Conservation (phyloP, 2,797 vertebrate genomes). For the Pipistrellus nathusii region DNA sequence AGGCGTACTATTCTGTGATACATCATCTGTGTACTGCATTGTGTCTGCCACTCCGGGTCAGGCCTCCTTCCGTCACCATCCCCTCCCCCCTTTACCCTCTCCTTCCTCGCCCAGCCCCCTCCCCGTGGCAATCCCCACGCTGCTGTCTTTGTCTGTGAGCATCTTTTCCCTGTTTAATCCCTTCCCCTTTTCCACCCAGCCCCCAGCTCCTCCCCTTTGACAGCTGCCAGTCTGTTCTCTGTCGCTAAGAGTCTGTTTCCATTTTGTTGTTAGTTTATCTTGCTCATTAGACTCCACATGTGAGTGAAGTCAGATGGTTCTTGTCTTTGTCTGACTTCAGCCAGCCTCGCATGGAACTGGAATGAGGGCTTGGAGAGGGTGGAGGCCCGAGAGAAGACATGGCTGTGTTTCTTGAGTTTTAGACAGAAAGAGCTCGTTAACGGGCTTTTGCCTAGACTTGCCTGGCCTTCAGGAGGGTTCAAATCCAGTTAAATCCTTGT, state of each 20-base stretch:
- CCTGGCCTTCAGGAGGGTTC: slow-evolving; percentile 51
- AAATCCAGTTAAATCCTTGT: slow-evolving; percentile 61
- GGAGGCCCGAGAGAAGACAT: not conserved
- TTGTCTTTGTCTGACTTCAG: not conserved
- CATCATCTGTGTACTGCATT: not conserved
- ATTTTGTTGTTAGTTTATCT: not conserved
- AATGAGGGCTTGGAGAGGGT: not conserved
- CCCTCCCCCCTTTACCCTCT: not conserved
- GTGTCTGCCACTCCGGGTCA: too few relatives aligned
- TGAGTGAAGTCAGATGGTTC: not conserved
- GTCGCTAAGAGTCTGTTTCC: not conserved
- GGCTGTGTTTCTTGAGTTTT: not conserved
- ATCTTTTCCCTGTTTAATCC: not conserved
- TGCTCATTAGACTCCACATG: not conserved
- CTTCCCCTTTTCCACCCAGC: not conserved
- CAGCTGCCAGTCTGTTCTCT: not conserved
- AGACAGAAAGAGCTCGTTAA: not conserved
- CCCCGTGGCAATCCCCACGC: not conserved
- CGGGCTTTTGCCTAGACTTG: slow-evolving; percentile 20
- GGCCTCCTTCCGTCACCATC: not conserved
- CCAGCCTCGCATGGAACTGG: not conserved
- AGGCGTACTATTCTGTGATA: not conserved
- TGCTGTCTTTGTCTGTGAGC: not conserved
- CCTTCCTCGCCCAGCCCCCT: not conserved
- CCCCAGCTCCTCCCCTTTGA: not conserved